A percentile compares a stretch with the other conserved stretches of the same genome.
These are phyloP conservation scores for Cardiocondyla obscurior DNA, from an alignment of 1,140 invertebrate genomes.

Conservation along the genomic window DNA sequence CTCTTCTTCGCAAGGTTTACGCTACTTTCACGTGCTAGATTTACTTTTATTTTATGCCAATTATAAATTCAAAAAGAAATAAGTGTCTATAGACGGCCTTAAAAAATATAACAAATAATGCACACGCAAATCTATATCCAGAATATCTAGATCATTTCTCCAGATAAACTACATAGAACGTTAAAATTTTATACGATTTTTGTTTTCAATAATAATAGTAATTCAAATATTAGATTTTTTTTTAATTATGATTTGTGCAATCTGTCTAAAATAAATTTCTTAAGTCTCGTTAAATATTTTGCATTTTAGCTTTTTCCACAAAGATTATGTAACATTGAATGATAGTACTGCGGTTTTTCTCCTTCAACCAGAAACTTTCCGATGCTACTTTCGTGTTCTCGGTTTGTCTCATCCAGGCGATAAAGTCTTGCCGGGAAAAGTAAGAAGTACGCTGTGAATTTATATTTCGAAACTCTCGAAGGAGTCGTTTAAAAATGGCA, in stretches of 20 bases:
- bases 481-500: constrained; percentile 12
- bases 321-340: constrained; percentile 11
- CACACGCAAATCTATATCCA: neutral
- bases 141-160: neutral
- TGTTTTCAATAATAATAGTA: no score
- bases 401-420: constrained; percentile 41
- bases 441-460: constrained; percentile 34
- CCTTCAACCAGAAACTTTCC: constrained; percentile 23
- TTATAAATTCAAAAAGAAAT: constrained; percentile 9
- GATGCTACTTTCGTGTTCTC: constrained; percentile 37
- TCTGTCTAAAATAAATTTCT: no score
- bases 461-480: constrained; percentile 46
- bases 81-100: neutral
- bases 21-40: neutral
- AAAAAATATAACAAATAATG: neutral
- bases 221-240: neutral
- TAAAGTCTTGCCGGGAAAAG: constrained; percentile 35
- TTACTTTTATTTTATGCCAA: constrained; percentile 31
- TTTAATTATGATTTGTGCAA: neutral
- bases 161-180: neutral
- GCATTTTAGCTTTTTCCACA: neutral
- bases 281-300: constrained; percentile 21
- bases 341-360: neutral
- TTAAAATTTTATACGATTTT: neutral
- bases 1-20: neutral